Evolutionary conservation across 2,113 vertebrate genomes (phyloP).

Genomic region (Perccottus glenii): DNA sequence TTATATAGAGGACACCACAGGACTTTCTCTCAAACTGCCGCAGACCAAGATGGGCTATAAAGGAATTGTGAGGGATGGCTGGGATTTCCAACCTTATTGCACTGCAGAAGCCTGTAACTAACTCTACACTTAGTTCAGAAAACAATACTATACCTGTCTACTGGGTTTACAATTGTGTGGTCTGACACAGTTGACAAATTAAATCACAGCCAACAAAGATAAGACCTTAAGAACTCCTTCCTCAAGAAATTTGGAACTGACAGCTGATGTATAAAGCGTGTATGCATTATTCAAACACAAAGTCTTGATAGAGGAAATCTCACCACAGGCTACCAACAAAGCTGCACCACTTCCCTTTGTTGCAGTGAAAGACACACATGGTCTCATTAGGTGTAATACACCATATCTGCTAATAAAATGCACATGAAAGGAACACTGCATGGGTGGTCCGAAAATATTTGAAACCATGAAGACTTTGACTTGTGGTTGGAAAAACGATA

Average conservation of each 20-base stretch:
- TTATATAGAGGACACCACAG: constrained; percentile 26
- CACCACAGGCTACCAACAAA: constrained; percentile 27
- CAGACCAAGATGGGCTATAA: constrained; percentile 31
- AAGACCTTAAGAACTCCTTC: background rate
- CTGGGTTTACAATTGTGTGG: background rate
- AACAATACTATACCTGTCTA: constrained; percentile 17
- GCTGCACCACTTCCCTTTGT: constrained; percentile 31
- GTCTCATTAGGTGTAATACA: constrained; percentile 46
- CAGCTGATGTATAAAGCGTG: constrained; percentile 25
- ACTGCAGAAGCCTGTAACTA: background rate
- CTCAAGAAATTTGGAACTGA: constrained; percentile 26
- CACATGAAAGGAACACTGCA: constrained; percentile 29
- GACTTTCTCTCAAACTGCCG: constrained; percentile 45
- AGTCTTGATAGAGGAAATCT: constrained; percentile 35
- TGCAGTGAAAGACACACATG: constrained; percentile 18
- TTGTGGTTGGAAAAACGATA: constrained; percentile 28
- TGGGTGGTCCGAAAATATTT: constrained; percentile 49
- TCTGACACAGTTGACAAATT: constrained; percentile 6
- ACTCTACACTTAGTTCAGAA: constrained; percentile 1
- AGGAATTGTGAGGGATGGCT: constrained; percentile 3
- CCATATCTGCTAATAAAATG: constrained; percentile 17
- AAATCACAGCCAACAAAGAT: constrained; percentile 12
- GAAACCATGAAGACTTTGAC: constrained; percentile 5
- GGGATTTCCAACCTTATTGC: constrained; percentile 17
- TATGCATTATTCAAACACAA: constrained; percentile 34